Percentiles rank a stretch among this genome's conserved stretches.
These are phyloP conservation scores for Boulengeromyrus knoepffleri DNA, from an alignment of 2,113 vertebrate genomes.

Conservation along the genomic window DNA sequence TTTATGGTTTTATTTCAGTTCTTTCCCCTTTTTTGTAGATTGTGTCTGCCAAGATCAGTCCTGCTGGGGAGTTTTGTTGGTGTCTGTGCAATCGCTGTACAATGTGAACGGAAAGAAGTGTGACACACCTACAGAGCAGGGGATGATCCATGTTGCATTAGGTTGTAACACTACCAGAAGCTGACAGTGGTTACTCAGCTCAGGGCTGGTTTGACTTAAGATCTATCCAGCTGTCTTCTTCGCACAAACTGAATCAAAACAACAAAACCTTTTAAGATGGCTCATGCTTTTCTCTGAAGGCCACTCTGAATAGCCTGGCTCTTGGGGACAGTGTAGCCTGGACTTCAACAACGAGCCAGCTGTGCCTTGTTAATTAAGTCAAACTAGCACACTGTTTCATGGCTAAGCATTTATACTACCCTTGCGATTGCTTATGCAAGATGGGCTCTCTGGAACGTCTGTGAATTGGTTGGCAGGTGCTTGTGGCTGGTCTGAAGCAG, in stretches of 20 bases:
- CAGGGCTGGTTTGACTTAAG: neutral
- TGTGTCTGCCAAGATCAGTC: neutral
- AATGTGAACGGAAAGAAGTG: neutral
- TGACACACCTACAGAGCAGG: neutral
- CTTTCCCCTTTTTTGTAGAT: neutral
- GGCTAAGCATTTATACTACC: neutral
- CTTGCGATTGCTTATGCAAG: neutral
- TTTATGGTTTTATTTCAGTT: neutral
- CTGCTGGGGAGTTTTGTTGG: constrained; percentile 20
- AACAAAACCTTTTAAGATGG: neutral
- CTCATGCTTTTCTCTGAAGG: neutral
- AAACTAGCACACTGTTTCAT: neutral
- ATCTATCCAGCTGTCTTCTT: neutral
- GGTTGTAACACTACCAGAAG: neutral
- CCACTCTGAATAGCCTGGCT: neutral
- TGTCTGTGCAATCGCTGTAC: neutral
- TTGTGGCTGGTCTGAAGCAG: neutral
- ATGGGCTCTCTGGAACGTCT: neutral
- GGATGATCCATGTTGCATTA: neutral
- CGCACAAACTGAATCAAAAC: neutral
- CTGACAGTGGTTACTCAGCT: neutral
- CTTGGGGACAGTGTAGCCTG: neutral
- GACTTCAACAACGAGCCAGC: neutral
- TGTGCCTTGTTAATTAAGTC: neutral
- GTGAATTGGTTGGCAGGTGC: neutral